These are phyloP conservation scores for Synergus laeviventris DNA, from an alignment of 2,888 invertebrate genomes.

Conservation along the genomic window DNA sequence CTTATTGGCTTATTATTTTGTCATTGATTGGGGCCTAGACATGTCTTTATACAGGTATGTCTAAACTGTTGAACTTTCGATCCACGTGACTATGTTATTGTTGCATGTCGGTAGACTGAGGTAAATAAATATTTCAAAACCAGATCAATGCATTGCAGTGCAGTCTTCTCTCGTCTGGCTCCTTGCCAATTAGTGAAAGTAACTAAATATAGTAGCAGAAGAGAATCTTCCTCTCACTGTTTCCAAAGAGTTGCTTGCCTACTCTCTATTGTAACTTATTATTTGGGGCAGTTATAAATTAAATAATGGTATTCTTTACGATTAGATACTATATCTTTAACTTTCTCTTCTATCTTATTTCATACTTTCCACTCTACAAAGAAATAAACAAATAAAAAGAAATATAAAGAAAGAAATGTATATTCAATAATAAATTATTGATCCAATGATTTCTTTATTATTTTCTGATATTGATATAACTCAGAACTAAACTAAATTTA, in stretches of 20 bases:
- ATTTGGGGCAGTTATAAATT: background rate
- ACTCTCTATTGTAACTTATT: background rate
- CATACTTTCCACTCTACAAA: background rate
- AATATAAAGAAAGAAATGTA: background rate
- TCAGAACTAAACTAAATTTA: background rate
- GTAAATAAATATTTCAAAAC: slow-evolving; percentile 17
- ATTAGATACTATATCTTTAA: background rate
- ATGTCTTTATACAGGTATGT: background rate
- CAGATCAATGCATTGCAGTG: slow-evolving; percentile 7
- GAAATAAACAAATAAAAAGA: background rate
- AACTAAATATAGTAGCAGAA: slow-evolving; percentile 4
- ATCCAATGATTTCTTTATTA: too few species aligned
- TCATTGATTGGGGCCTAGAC: background rate
- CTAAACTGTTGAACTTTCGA: slow-evolving; percentile 24
- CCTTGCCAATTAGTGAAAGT: slow-evolving; percentile 28
- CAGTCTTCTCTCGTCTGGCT: slow-evolving; percentile 9
- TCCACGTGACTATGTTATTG: background rate
- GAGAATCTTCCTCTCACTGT: slow-evolving; percentile 4
- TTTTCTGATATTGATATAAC: background rate
- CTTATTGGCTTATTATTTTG: background rate
- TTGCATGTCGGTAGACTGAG: slow-evolving; percentile 1
- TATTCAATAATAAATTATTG: too few species aligned
- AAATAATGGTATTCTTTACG: background rate
- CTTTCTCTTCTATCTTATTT: background rate
- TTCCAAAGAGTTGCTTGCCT: background rate